Base-by-base conservation (phyloP, 2,888 invertebrate species). In the Strigamia maritima region DNA sequence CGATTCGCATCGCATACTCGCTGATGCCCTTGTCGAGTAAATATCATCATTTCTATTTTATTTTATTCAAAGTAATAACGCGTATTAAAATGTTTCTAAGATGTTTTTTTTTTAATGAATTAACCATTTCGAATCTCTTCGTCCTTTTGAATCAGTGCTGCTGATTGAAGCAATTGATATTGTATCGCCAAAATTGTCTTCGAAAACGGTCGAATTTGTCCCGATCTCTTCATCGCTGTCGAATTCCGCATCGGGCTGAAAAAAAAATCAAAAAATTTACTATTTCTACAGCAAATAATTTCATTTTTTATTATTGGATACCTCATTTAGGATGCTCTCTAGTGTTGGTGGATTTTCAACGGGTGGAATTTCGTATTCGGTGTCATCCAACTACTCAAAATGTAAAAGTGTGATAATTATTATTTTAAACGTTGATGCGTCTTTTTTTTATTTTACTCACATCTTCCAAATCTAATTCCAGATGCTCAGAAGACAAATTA, bases 261-360 rank as follows among this genome's bases (percentile, higher is more conserved):
- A 31, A 31, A 7, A 31, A 31, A 31, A 31, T 4, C 7, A 31
- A 4, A 7, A 2, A 7, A 31, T 31, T 31, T 31, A 31, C 3
- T 31, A 4, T 31, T 2, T 31, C n/a, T n/a, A n/a, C n/a, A n/a
- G n/a, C n/a, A n/a, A n/a, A n/a, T n/a, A n/a, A n/a, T 31, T 31
- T 31, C 3, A 31, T 31, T 31, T 31, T 24, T 74, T 26, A n/a
- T 24, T 3, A 7, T 74, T 74, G 22, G 3, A 74, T 76, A 87
- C 86, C 85, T 93, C 93, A 87, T 92, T 93, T 75, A 94, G 86
- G 83, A 94, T 92, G 84, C 93, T 93, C 85, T 94, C 94, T 83
- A 94, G 86, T 0, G 94, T 91, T 19, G 93, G 94, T 81, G 92
- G 88, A 82, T 90, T 89, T 80, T 91, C 91, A 79, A 92, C 90